Conservation (phyloP, 2,113 vertebrate species). For the Isurus oxyrinchus region DNA sequence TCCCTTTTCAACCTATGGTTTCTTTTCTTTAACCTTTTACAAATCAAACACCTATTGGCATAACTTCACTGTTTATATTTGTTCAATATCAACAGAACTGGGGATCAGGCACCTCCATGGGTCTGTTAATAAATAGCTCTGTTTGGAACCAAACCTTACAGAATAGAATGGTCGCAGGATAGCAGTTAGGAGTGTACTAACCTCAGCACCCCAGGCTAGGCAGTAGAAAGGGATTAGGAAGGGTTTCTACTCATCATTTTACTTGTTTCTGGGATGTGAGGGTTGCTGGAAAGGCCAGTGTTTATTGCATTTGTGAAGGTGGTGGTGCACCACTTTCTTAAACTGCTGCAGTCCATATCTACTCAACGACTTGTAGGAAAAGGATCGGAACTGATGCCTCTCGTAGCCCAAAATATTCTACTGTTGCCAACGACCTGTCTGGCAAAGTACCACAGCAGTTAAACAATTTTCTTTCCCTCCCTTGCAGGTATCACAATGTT, state of each 20-base stretch:
- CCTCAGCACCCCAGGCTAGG: neutral
- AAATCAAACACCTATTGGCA: neutral
- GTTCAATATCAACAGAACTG: neutral
- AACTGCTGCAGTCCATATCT: neutral
- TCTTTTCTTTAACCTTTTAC: neutral
- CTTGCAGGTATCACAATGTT: conserved; percentile 81
- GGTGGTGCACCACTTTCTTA: neutral
- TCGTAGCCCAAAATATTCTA: neutral
- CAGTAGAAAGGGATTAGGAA: neutral
- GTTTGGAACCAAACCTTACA: neutral
- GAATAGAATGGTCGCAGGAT: neutral
- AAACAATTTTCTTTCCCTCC: neutral
- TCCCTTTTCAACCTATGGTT: neutral
- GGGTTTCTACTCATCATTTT: neutral
- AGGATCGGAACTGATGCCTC: neutral
- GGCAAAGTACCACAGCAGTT: neutral
- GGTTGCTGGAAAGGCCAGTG: too few species aligned
- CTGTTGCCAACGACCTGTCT: too few species aligned
- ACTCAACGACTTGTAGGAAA: neutral
- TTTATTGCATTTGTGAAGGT: too few species aligned
- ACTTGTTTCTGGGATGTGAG: too few species aligned
- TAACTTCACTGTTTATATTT: neutral
- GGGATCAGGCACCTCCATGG: too few species aligned
- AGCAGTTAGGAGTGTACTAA: neutral
- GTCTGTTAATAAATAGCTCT: neutral